Evolutionary conservation across 2,797 vertebrate species (phyloP).

Genomic region (Phalloptychus januarius): DNA sequence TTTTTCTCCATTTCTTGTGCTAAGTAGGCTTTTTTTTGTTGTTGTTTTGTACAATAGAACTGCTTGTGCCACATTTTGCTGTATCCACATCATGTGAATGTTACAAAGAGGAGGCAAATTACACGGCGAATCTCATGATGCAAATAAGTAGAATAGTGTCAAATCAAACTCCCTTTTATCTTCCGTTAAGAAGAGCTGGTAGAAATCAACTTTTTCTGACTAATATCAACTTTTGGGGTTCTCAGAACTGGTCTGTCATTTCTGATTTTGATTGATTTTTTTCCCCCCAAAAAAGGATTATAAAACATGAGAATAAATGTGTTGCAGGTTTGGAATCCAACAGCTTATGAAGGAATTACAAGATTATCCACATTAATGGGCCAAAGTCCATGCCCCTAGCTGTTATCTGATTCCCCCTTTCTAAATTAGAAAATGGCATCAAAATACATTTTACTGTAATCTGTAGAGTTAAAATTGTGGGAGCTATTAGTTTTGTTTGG

Average conservation of each 20-base stretch:
- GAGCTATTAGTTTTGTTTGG: neutral
- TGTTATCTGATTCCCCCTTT: neutral
- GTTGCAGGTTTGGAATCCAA: neutral
- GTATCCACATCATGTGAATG: conserved; percentile 71
- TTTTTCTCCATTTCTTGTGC: conserved; percentile 17
- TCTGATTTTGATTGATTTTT: neutral
- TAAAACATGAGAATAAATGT: neutral
- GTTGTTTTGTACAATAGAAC: conserved; percentile 41
- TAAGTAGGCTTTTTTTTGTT: conserved; percentile 10
- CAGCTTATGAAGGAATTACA: conserved; percentile 1
- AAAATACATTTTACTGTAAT: neutral
- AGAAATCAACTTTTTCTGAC: neutral
- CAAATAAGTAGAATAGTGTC: conserved; percentile 25
- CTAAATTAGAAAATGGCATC: neutral
- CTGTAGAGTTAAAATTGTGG: neutral
- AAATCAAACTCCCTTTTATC: conserved; percentile 19
- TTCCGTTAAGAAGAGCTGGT: neutral
- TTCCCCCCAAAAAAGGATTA: neutral
- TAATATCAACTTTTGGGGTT: neutral
- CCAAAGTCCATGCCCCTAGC: neutral
- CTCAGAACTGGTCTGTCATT: neutral
- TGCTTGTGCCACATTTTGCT: conserved; percentile 64
- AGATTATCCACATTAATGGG: conserved; percentile 3
- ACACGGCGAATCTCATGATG: conserved; percentile 22
- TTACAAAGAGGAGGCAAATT: conserved; percentile 47